Conservation (phyloP, 1,140 invertebrate species). For the Panagrolaimus sp. region DNA sequence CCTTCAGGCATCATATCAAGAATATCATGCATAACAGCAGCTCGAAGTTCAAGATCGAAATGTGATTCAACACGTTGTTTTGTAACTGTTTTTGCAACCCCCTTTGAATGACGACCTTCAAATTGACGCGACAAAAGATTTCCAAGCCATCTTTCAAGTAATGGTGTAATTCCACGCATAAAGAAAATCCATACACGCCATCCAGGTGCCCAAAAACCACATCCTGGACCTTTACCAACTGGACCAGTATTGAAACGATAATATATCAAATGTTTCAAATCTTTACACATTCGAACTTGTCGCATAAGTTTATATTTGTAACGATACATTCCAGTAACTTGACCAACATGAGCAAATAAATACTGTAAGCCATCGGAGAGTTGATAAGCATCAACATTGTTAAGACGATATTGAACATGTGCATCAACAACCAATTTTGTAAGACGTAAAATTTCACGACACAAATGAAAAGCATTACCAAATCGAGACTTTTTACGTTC, state of each 20-base stretch:
- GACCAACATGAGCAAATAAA: conserved; percentile 97
- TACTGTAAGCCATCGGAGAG: conserved; percentile 99
- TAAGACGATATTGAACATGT: conserved; percentile 95
- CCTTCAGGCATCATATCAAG: conserved; percentile 99
- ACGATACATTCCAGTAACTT: conserved; percentile 99
- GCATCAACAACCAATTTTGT: conserved; percentile 98
- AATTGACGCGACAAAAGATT: conserved; percentile 96
- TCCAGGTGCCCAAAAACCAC: conserved; percentile 97
- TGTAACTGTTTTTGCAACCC: conserved; percentile 97
- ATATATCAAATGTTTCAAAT: conserved; percentile 97
- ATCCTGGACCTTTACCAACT: conserved; percentile 87
- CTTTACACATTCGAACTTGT: conserved; percentile 99
- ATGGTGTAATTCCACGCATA: conserved; percentile 93
- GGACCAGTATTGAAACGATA: conserved; percentile 94
- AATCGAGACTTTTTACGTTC: conserved; percentile 98
- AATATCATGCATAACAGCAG: conserved; percentile 88
- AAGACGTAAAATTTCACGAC: conserved; percentile 90
- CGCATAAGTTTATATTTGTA: conserved; percentile 88
- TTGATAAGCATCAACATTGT: conserved; percentile 95
- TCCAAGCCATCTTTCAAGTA: conserved; percentile 93
- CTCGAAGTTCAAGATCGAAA: conserved; percentile 90
- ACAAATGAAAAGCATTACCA: conserved; percentile 98
- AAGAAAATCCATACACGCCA: conserved; percentile 99
- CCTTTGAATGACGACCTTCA: conserved; percentile 96
- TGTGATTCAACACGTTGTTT: conserved; percentile 98